Evolutionary conservation across 2,113 vertebrate genomes (phyloP).

Genomic region (Corvus hawaiiensis): DNA sequence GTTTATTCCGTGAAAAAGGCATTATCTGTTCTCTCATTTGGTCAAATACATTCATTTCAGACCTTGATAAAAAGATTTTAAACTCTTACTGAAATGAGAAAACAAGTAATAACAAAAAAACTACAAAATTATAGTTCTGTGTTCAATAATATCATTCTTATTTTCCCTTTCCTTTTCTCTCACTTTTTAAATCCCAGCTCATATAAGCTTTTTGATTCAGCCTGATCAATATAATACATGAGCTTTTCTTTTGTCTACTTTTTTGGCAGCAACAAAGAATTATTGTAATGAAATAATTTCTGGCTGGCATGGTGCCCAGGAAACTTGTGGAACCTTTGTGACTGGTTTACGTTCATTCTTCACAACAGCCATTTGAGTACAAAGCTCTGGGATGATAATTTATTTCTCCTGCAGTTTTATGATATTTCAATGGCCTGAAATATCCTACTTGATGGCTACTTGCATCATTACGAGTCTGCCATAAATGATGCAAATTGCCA

Average conservation of each 20-base stretch:
- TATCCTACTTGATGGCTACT: conserved; percentile 58
- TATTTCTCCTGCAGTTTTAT: conserved; percentile 65
- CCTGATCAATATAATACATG: not conserved
- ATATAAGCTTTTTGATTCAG: conserved; percentile 13
- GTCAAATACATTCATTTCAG: not conserved
- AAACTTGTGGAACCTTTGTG: conserved; percentile 26
- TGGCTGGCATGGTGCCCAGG: conserved; percentile 40
- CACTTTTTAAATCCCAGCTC: not conserved
- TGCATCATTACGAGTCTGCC: conserved; percentile 7
- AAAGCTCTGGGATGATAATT: conserved; percentile 57
- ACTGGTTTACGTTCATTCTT: conserved; percentile 2
- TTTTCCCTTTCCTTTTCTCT: not conserved
- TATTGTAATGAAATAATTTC: conserved; percentile 60
- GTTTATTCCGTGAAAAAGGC: not conserved
- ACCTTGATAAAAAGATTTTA: not conserved
- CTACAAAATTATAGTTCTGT: not conserved
- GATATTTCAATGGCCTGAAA: conserved; percentile 59
- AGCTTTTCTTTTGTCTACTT: not conserved
- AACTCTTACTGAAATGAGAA: not conserved
- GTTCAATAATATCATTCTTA: not conserved
- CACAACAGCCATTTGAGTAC: conserved; percentile 2
- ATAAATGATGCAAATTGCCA: conserved; percentile 60
- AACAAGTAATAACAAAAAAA: not conserved
- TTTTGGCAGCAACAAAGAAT: conserved; percentile 42
- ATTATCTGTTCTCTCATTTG: not conserved